Percentiles rank a stretch among this genome's conserved stretches.
Conservation (phyloP, 1,140 invertebrate genomes). For the Hyles vespertilio region DNA sequence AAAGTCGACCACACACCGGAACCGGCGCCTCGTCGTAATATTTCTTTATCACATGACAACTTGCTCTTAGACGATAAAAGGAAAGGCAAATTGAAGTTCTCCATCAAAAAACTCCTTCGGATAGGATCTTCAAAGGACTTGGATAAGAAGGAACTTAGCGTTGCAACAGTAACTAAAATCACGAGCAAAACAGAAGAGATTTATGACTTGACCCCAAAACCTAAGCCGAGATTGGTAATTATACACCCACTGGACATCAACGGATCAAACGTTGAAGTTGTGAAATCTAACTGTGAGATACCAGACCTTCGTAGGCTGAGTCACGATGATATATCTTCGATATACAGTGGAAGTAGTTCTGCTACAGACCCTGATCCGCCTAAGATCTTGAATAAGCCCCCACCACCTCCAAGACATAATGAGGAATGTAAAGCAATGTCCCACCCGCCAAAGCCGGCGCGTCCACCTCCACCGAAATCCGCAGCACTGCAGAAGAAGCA, state of each 20-base stretch:
- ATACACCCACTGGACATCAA: conserved; percentile 92
- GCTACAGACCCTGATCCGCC: conserved; percentile 59
- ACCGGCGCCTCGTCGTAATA: conserved; percentile 79
- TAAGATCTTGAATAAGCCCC: conserved; percentile 66
- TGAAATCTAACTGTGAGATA: conserved; percentile 78
- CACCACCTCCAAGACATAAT: conserved; percentile 70
- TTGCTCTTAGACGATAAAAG: conserved; percentile 80
- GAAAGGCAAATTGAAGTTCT: conserved; percentile 84
- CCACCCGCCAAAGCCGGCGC: conserved; percentile 76
- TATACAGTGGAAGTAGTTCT: conserved; percentile 73
- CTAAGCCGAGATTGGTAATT: conserved; percentile 86
- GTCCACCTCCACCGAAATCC: conserved; percentile 83
- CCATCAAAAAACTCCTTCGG: conserved; percentile 88
- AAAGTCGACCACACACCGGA: conserved; percentile 72
- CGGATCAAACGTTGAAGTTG: conserved; percentile 85
- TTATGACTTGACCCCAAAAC: conserved; percentile 75
- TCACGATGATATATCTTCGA: conserved; percentile 66
- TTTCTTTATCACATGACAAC: conserved; percentile 85
- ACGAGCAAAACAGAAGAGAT: conserved; percentile 73
- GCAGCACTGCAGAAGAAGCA: conserved; percentile 78
- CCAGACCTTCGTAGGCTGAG: conserved; percentile 65
- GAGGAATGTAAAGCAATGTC: conserved; percentile 77
- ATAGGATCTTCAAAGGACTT: conserved; percentile 84
- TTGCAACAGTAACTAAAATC: conserved; percentile 55
- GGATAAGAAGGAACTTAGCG: conserved; percentile 73